phyloP scores from a whole-genome alignment of 2,888 invertebrate species.

The Oligia fasciuncula region DNA sequence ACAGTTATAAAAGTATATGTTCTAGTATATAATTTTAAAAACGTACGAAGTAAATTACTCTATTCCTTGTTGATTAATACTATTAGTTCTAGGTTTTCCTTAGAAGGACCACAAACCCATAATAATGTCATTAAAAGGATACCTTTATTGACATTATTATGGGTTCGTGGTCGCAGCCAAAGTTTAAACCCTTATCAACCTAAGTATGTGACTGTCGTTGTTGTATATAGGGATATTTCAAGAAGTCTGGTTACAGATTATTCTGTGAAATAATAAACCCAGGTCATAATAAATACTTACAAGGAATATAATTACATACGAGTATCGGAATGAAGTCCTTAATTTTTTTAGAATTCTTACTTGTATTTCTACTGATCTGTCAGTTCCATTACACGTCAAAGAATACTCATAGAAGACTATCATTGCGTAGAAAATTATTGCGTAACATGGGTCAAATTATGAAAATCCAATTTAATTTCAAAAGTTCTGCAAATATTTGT shows the following conservation, averaged over 20 bases:
- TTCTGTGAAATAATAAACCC: neutral
- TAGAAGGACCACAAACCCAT: neutral
- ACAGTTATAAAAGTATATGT: constrained; percentile 11
- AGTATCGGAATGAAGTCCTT: neutral
- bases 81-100: neutral
- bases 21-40: constrained; percentile 14
- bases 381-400: neutral
- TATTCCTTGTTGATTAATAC: neutral
- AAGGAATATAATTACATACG: neutral
- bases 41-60: neutral
- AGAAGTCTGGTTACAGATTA: neutral
- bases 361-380: neutral
- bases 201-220: neutral
- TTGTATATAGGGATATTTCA: neutral
- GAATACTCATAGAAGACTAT: neutral
- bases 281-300: neutral
- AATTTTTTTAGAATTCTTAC: neutral
- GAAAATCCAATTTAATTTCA: neutral
- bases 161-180: neutral
- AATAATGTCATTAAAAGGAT: neutral
- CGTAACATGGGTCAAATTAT: neutral
- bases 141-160: neutral
- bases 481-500: neutral
- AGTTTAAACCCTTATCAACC: neutral
- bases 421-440: neutral